Conservation (phyloP, 2,888 invertebrate genomes). For the Embidobia sp. region DNA sequence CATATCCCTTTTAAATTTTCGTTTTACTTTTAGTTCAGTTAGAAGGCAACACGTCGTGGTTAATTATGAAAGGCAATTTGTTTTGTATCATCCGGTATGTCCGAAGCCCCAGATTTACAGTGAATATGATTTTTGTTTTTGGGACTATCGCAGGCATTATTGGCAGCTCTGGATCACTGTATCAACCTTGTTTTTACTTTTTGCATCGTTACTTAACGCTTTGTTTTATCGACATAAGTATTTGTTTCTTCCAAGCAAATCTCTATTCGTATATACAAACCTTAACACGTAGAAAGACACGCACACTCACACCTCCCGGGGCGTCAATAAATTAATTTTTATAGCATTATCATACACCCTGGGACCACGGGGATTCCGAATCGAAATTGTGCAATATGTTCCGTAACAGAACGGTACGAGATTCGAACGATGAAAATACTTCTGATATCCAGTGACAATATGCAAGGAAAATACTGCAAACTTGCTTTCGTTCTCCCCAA, state of each 20-base stretch:
- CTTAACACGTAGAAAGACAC: constrained; percentile 67
- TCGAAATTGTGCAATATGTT: constrained; percentile 58
- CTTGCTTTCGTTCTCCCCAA: constrained; percentile 29
- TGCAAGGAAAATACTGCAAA: constrained; percentile 53
- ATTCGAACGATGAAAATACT: constrained; percentile 67
- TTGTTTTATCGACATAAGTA: constrained; percentile 69
- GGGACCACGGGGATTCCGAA: constrained; percentile 67
- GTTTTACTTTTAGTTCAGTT: constrained; percentile 72
- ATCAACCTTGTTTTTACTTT: constrained; percentile 43
- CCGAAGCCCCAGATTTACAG: constrained; percentile 73
- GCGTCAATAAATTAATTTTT: constrained; percentile 78
- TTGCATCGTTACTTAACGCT: constrained; percentile 44
- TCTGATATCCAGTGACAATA: constrained; percentile 46
- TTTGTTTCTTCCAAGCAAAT: constrained; percentile 63
- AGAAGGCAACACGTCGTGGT: constrained; percentile 81
- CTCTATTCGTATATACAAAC: constrained; percentile 72
- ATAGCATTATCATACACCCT: constrained; percentile 71
- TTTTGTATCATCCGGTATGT: constrained; percentile 81
- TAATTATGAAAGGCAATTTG: constrained; percentile 80
- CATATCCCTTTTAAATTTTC: constrained; percentile 67
- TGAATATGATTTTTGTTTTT: constrained; percentile 40
- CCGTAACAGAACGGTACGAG: constrained; percentile 55
- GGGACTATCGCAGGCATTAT: constrained; percentile 78
- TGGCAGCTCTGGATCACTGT: constrained; percentile 79
- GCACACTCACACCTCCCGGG: constrained; percentile 72